A percentile compares a stretch with the other conserved stretches of the same genome.
Evolutionary conservation across 2,797 vertebrate species (phyloP).

Genomic region (Crypturellus tataupa): DNA sequence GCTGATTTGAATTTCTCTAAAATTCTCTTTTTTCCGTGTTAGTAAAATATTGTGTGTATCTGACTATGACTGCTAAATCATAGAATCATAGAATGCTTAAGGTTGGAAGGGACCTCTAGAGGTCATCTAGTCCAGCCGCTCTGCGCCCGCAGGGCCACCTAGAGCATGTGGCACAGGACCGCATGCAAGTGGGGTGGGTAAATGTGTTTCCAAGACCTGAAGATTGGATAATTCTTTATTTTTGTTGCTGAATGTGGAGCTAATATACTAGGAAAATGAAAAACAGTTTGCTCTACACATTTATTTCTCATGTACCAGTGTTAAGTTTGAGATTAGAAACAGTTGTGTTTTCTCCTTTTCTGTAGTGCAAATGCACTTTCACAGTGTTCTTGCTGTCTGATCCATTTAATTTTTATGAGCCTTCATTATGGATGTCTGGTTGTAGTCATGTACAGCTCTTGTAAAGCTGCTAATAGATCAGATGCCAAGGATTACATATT

Average conservation of each 20-base stretch:
- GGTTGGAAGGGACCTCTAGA: too few species aligned
- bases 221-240: neutral
- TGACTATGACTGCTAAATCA: neutral
- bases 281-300: neutral
- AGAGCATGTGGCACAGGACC: too few species aligned
- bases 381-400: neutral
- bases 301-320: neutral
- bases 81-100: too few species aligned
- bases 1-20: neutral
- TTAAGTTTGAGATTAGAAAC: neutral
- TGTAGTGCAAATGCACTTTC: neutral
- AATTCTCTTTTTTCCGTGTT: neutral
- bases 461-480: neutral
- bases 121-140: too few species aligned
- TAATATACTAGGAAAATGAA: neutral
- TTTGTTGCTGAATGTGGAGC: too few species aligned
- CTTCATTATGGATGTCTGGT: neutral
- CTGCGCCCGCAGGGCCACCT: too few species aligned
- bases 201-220: neutral
- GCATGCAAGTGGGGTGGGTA: neutral
- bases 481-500: neutral
- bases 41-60: neutral
- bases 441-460: neutral
- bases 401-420: conserved; percentile 11
- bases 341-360: neutral